Percentiles rank a stretch among this genome's conserved stretches.
These are phyloP conservation scores for Turdus rufiventris DNA, from an alignment of 2,113 vertebrate species.

Conservation along the genomic window DNA sequence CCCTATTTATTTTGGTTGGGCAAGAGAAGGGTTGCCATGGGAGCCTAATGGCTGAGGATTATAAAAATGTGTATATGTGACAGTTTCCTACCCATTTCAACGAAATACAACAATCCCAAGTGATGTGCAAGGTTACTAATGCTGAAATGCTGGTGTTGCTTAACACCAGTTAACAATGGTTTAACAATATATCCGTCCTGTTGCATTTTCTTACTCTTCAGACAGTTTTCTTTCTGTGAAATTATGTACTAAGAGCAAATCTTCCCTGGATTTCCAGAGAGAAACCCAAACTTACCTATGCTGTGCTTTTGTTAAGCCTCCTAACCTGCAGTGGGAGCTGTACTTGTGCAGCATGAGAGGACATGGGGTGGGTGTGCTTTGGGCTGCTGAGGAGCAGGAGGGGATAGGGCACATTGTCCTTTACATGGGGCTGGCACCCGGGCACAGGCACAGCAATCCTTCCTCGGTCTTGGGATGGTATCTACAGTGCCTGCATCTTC, in stretches of 20 bases:
- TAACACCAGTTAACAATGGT: not conserved
- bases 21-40: not conserved
- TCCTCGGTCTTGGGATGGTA: not conserved
- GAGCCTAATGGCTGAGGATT: not conserved
- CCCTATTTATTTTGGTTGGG: not conserved
- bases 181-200: not conserved
- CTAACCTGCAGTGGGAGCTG: fast-evolving
- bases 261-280: not conserved
- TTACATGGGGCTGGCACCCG: fast-evolving
- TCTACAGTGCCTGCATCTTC: not conserved
- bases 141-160: not conserved
- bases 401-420: fast-evolving
- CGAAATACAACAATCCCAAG: not conserved
- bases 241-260: not conserved
- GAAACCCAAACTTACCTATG: not conserved
- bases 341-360: not conserved
- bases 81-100: not conserved
- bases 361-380: not conserved
- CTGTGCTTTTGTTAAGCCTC: not conserved
- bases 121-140: not conserved
- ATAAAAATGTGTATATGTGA: not conserved
- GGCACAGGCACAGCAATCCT: not conserved
- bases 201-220: not conserved
- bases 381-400: not conserved
- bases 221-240: not conserved